These are phyloP conservation scores for Entelurus aequoreus DNA, from an alignment of 2,113 vertebrate species.

Conservation along the genomic window DNA sequence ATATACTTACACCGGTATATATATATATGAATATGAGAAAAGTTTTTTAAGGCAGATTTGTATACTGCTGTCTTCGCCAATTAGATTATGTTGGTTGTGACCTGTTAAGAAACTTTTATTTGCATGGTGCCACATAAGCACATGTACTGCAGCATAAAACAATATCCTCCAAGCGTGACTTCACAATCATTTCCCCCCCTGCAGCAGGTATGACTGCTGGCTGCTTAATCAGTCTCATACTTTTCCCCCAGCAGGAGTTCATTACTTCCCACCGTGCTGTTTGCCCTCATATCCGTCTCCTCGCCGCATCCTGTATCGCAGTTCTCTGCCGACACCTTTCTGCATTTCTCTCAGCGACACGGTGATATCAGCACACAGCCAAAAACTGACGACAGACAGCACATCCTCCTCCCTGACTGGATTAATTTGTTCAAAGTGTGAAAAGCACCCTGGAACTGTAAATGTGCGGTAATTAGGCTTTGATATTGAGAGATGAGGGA, in stretches of 20 bases:
- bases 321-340: neutral
- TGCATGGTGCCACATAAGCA: neutral
- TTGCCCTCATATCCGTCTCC: slow-evolving; percentile 16
- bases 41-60: too few relatives aligned
- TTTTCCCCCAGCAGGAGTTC: slow-evolving; percentile 9
- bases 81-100: too few relatives aligned
- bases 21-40: too few relatives aligned
- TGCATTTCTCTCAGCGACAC: slow-evolving; percentile 6
- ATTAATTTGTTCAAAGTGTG: slow-evolving; percentile 37
- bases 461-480: slow-evolving; percentile 62
- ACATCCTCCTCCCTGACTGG: slow-evolving; percentile 52
- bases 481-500: slow-evolving; percentile 61
- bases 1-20: too few relatives aligned
- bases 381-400: slow-evolving; percentile 41
- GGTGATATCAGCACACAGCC: slow-evolving; percentile 22
- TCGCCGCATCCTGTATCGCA: neutral
- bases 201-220: slow-evolving; percentile 3
- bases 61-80: too few relatives aligned
- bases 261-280: slow-evolving; percentile 15
- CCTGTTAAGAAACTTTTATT: neutral
- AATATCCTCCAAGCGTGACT: neutral
- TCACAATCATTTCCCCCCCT: neutral
- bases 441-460: slow-evolving; percentile 47
- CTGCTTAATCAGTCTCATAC: slow-evolving; percentile 1
- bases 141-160: neutral